Conservation (phyloP, 2,113 vertebrate species). For the Peromyscus californicus region DNA sequence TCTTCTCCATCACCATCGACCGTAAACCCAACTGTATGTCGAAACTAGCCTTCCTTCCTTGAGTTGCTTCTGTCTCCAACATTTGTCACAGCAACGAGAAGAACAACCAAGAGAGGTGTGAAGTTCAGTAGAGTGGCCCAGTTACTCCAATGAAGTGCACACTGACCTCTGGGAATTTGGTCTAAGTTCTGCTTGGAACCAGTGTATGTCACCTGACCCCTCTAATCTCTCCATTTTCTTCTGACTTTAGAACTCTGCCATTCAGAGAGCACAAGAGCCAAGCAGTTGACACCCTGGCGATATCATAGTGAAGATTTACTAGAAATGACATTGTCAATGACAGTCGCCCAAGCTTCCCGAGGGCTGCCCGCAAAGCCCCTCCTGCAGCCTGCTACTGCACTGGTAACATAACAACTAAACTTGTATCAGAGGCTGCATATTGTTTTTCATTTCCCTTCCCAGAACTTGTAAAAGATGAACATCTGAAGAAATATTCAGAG, state of each 20-base stretch:
- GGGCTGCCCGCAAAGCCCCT: conserved; percentile 29
- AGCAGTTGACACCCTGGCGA: fast-evolving
- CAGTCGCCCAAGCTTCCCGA: conserved; percentile 25
- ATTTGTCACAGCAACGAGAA: not conserved
- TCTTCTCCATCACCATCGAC: no score
- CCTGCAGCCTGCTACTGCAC: conserved; percentile 49
- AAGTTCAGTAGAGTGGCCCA: not conserved
- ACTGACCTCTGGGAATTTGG: no score
- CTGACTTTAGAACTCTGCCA: not conserved
- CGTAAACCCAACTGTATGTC: not conserved
- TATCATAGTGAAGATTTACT: not conserved
- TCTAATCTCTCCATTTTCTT: not conserved
- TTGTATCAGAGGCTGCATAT: conserved; percentile 30
- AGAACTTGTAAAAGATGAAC: conserved; percentile 38
- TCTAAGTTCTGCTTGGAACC: not conserved
- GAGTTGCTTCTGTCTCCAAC: not conserved
- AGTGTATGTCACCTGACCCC: not conserved
- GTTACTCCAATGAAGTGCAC: not conserved
- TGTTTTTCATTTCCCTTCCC: conserved; percentile 42
- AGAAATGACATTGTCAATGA: not conserved
- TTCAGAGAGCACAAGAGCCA: not conserved
- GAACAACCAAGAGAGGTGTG: fast-evolving
- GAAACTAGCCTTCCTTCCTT: not conserved
- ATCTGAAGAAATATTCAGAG: conserved; percentile 12
- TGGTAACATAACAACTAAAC: conserved; percentile 40